A percentile compares a stretch with the other conserved stretches of the same genome.
Conservation (phyloP, 2,113 vertebrate species). For the Nothoprocta pentlandii region DNA sequence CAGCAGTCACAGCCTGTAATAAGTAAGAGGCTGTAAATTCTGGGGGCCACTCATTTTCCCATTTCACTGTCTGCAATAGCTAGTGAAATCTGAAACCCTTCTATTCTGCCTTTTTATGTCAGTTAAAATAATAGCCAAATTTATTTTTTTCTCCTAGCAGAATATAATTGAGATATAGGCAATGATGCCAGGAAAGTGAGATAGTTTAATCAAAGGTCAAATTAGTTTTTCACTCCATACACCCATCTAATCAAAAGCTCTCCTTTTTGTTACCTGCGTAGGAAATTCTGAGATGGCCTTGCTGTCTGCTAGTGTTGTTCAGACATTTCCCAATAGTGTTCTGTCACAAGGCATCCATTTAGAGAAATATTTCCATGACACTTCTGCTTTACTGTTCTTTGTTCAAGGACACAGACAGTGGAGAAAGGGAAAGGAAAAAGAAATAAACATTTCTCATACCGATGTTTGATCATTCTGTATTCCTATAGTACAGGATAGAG, state of each 20-base stretch:
- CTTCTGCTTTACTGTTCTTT: constrained; percentile 33
- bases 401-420: constrained; percentile 17
- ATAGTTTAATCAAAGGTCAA: constrained; percentile 67
- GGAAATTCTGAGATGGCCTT: constrained; percentile 33
- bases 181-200: constrained; percentile 50
- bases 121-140: constrained; percentile 74
- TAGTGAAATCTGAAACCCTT: constrained; percentile 63
- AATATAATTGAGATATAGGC: constrained; percentile 72
- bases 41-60: constrained; percentile 71
- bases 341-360: constrained; percentile 16
- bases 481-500: not conserved
- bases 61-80: constrained; percentile 71
- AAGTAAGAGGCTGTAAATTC: constrained; percentile 72
- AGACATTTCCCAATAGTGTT: constrained; percentile 7
- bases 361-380: not conserved
- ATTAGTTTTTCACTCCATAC: constrained; percentile 52
- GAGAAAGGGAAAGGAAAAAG: not conserved
- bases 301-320: not conserved
- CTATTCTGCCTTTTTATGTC: constrained; percentile 68
- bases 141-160: constrained; percentile 18
- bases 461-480: not conserved
- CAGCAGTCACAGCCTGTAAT: constrained; percentile 72
- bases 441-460: not conserved
- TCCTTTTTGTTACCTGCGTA: constrained; percentile 19
- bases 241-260: constrained; percentile 50